Evolutionary conservation across 2,888 invertebrate genomes (phyloP).

Genomic region (Pecten maximus): DNA sequence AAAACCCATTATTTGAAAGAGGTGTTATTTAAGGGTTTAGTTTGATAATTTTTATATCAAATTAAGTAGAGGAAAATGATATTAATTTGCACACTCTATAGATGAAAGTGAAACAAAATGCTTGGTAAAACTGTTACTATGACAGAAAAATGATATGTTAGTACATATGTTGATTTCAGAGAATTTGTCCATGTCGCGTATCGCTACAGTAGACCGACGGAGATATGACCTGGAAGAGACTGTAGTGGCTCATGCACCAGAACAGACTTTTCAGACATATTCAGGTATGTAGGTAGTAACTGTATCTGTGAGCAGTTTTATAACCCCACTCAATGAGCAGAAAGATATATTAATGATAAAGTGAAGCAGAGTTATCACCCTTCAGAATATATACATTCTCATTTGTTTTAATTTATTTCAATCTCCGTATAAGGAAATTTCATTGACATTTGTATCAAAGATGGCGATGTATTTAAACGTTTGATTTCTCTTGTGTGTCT

Average conservation of each 20-base stretch:
- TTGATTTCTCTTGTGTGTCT: too few species aligned
- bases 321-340: too few species aligned
- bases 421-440: too few species aligned
- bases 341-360: too few species aligned
- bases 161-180: constrained; percentile 58
- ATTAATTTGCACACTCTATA: neutral
- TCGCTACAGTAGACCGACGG: constrained; percentile 51
- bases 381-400: too few species aligned
- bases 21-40: neutral
- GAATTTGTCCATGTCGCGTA: constrained; percentile 68
- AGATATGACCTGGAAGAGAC: neutral
- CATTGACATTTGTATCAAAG: too few species aligned
- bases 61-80: neutral
- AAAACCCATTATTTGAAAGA: neutral
- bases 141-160: neutral
- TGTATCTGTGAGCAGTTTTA: too few species aligned
- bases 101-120: neutral
- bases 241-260: constrained; percentile 2
- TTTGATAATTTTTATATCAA: neutral
- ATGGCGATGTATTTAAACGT: too few species aligned
- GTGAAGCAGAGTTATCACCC: too few species aligned
- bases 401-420: too few species aligned
- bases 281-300: neutral
- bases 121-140: neutral
- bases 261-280: neutral